phyloP scores from a whole-genome alignment of 2,113 vertebrate genomes.

The Mohoua ochrocephala region DNA sequence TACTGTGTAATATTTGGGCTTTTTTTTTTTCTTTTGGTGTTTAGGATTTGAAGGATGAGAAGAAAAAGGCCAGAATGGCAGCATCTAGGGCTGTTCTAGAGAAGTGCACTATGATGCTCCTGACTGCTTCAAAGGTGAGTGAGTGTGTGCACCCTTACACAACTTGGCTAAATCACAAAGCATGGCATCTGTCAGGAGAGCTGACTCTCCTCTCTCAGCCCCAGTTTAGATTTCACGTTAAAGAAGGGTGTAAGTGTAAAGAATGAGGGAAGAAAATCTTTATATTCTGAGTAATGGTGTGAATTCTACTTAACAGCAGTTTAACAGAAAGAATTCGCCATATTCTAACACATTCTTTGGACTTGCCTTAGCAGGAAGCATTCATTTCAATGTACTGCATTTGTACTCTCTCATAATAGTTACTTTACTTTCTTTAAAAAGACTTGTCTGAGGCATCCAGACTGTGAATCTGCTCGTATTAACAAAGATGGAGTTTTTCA shows the following conservation, averaged over 20 bases:
- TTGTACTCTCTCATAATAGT: background rate
- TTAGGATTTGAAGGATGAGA: conserved; percentile 97
- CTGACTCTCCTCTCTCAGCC: background rate
- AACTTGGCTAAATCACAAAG: background rate
- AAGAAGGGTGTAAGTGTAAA: background rate
- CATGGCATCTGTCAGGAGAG: background rate
- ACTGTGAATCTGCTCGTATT: conserved; percentile 93
- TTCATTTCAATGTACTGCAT: background rate
- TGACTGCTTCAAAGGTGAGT: conserved; percentile 95
- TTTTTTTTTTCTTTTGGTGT: background rate
- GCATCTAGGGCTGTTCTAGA: conserved; percentile 93
- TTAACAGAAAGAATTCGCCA: background rate
- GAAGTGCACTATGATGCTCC: conserved; percentile 99
- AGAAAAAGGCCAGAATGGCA: conserved; percentile 97
- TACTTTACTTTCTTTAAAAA: conserved; percentile 59
- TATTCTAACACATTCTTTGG: background rate
- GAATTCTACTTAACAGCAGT: background rate
- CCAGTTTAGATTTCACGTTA: background rate
- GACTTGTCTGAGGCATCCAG: conserved; percentile 98
- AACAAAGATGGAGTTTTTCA: conserved; percentile 97
- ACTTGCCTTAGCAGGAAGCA: background rate
- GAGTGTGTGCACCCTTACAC: background rate
- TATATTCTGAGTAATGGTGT: background rate
- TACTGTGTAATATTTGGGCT: background rate
- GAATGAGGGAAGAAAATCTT: background rate